Evolutionary conservation across 2,888 invertebrate species (phyloP), one percentile per base, ranked within the genome.

Genomic region (Notodonta ziczac): DNA sequence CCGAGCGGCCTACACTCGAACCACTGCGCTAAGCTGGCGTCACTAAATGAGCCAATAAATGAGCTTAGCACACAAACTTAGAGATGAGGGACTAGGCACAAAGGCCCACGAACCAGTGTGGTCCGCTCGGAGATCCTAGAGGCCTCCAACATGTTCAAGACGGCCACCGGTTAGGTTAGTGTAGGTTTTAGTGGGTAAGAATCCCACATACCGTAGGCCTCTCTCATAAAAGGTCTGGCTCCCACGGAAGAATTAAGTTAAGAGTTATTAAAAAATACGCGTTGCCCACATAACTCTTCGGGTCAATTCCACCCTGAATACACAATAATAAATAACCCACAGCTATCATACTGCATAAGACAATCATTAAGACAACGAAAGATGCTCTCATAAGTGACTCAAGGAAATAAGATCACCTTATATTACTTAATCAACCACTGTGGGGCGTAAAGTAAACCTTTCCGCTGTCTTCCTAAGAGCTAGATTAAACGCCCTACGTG

Each of bases 401-500:
- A 66, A 68, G 76, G 74, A 83, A 85, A 87, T 85, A 85, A 85
- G 85, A 88, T 85, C 83, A 81, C 81, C 82, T 83, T 77, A 83
- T 85, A 86, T 80, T 83, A 80, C 80, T 88, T 87, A 85, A 88
- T 87, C 85, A 88, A 87, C 84, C 80, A 65, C 77, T 64, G 83
- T 77, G 82, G 76, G 80, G 77, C 79, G 84, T 81, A 81, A 83
- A 86, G 77, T 82, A 83, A 82, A 86, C 84, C 81, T 81, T 81
- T 84, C 83, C 83, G 65, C 67, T 83, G 85, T 81, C 80, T 79
- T 63, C 80, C 87, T 87, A 85, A 91, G 91, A 90, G 92, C 92
- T 87, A 91, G 92, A 92, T 92, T 92, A 92, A 91, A 87, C 85
- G 75, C 81, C 82, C 83, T 77, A 77, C 72, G 84, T 85, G 91